A percentile compares a stretch with the other conserved stretches of the same genome.
Conservation (phyloP, 2,113 vertebrate genomes). For the Maylandia zebra region DNA sequence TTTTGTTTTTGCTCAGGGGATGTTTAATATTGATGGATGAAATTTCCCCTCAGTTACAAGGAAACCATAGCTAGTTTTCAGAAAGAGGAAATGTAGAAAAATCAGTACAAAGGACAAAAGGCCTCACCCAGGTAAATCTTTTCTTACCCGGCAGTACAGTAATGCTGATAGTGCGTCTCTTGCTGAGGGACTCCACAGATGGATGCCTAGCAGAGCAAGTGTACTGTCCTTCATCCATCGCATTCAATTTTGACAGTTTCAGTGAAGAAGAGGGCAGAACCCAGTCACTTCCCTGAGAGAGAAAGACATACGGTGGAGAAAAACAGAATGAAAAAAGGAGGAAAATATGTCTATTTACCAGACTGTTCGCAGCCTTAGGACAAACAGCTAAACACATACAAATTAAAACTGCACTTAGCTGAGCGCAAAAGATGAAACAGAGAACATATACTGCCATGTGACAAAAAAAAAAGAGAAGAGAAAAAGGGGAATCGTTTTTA, state of each 20-base stretch:
- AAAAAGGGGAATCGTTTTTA: neutral
- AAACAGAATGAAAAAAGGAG: neutral
- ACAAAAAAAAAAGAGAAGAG: neutral
- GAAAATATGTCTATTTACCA: neutral
- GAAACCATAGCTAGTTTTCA: neutral
- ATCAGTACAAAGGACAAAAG: neutral
- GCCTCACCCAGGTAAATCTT: neutral
- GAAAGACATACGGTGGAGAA: neutral
- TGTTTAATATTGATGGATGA: neutral
- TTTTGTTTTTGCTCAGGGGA: neutral
- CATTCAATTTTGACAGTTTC: conserved; percentile 48
- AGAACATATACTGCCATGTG: neutral
- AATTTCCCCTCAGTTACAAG: neutral
- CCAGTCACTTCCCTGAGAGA: conserved; percentile 66
- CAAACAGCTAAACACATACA: neutral
- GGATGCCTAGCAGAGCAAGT: conserved; percentile 64
- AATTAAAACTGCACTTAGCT: neutral
- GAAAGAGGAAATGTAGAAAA: neutral
- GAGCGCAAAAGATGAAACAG: neutral
- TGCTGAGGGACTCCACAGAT: conserved; percentile 41
- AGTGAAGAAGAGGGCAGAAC: conserved; percentile 55
- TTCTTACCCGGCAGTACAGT: conserved; percentile 61
- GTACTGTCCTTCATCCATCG: conserved; percentile 58
- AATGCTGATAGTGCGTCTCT: conserved; percentile 56
- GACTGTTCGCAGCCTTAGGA: neutral